Percentiles rank a stretch among this genome's conserved stretches.
Conservation (phyloP, 2,113 vertebrate species). For the Zingel zingel region DNA sequence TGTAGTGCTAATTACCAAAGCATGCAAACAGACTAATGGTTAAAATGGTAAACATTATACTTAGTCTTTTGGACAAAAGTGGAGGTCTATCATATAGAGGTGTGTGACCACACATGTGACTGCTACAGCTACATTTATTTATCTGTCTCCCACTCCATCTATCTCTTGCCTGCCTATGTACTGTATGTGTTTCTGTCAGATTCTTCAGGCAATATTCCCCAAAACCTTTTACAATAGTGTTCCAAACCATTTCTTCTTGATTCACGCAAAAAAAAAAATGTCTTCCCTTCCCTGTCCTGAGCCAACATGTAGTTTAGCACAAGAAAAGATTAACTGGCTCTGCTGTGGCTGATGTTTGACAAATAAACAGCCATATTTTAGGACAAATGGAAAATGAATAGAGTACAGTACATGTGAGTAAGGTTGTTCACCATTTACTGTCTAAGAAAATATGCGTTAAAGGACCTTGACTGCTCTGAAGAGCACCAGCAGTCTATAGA, state of each 20-base stretch:
- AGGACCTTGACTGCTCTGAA: conserved; percentile 55
- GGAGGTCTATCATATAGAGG: background rate
- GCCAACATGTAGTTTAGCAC: conserved; percentile 8
- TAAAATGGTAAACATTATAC: background rate
- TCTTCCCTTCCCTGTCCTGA: conserved; percentile 21
- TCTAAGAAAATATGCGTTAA: conserved; percentile 39
- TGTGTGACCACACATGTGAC: conserved; percentile 5
- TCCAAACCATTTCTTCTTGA: background rate
- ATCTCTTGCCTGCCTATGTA: background rate
- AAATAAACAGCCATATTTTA: conserved; percentile 15
- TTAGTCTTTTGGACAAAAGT: background rate
- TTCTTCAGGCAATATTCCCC: background rate
- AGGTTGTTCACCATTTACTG: conserved; percentile 43
- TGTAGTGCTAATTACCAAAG: background rate
- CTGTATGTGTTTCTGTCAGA: conserved; percentile 5
- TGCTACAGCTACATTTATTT: conserved; percentile 12
- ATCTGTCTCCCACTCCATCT: conserved; percentile 18
- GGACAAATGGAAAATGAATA: conserved; percentile 48
- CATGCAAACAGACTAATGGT: background rate
- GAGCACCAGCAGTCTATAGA: conserved; percentile 45
- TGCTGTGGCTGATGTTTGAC: conserved; percentile 28
- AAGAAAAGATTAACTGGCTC: conserved; percentile 56
- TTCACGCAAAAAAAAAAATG: background rate
- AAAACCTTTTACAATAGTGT: background rate
- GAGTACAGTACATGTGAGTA: conserved; percentile 34